A percentile compares a stretch with the other conserved stretches of the same genome.
Evolutionary conservation across 1,140 invertebrate species (phyloP).

Genomic region (Drosophila aff.): DNA sequence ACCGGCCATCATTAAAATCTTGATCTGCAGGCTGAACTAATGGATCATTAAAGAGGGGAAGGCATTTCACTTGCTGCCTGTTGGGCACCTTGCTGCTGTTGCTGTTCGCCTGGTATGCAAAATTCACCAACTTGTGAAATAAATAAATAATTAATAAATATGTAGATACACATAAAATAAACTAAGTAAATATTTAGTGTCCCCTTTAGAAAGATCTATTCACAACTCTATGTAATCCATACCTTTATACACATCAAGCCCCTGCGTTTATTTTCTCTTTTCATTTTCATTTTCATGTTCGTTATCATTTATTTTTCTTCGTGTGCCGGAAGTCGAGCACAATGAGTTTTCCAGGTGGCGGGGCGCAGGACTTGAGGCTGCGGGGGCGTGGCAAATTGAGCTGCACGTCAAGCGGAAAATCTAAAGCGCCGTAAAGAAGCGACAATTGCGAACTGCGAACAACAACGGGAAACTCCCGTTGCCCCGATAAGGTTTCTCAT

Average conservation of each 20-base stretch:
- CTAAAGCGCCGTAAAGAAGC: constrained; percentile 58
- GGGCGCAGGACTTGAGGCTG: not conserved
- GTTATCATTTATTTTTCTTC: not conserved
- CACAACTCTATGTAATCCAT: not conserved
- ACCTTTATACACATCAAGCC: not conserved
- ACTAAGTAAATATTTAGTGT: too few species aligned
- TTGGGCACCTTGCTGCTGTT: too few species aligned
- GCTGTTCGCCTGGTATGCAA: too few species aligned
- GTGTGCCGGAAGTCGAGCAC: constrained; percentile 8
- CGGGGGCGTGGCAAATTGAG: constrained; percentile 65
- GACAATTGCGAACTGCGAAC: constrained; percentile 56
- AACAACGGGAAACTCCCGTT: constrained; percentile 39
- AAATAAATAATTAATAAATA: not conserved
- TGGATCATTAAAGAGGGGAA: too few species aligned
- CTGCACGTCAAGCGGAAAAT: constrained; percentile 64
- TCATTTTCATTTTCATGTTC: too few species aligned
- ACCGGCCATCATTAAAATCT: too few species aligned
- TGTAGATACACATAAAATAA: too few species aligned
- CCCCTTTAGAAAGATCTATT: too few species aligned
- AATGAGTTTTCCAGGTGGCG: constrained; percentile 8
- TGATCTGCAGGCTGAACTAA: too few species aligned
- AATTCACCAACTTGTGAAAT: too few species aligned
- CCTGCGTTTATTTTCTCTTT: not conserved
- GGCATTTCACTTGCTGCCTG: too few species aligned
- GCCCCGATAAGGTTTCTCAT: constrained; percentile 48